These are phyloP conservation scores for Tetragonisca angustula DNA, from an alignment of 2,888 invertebrate species.

Conservation along the genomic window DNA sequence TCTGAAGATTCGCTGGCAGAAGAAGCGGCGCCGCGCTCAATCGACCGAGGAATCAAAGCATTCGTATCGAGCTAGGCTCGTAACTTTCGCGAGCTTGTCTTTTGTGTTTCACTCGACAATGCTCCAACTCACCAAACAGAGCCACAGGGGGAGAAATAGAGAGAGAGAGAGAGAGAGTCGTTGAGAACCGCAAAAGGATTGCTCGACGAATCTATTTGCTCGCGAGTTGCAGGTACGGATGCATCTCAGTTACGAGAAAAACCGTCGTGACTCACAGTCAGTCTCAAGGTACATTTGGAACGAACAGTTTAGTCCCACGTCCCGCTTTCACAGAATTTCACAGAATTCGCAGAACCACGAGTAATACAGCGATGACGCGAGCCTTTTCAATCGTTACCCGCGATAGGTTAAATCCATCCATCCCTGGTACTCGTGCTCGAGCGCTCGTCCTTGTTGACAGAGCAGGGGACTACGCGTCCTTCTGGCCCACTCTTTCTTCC, in stretches of 20 bases:
- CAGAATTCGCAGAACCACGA: too few relatives aligned
- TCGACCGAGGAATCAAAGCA: slow-evolving; percentile 61
- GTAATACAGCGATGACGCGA: not conserved
- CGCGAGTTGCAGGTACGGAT: slow-evolving; percentile 41
- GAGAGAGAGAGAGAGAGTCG: slow-evolving; percentile 37
- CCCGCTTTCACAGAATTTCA: not conserved
- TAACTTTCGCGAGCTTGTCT: slow-evolving; percentile 46
- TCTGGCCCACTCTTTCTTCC: slow-evolving; percentile 41
- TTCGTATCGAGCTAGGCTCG: slow-evolving; percentile 26
- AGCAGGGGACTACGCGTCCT: slow-evolving; percentile 50
- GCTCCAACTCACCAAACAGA: slow-evolving; percentile 44
- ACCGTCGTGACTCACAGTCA: too few relatives aligned
- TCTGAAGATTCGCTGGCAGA: slow-evolving; percentile 38
- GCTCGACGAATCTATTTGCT: slow-evolving; percentile 45
- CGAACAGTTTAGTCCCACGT: too few relatives aligned
- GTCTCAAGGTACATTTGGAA: not conserved
- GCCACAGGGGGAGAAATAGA: not conserved
- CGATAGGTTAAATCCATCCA: slow-evolving; percentile 31
- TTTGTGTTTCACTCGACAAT: slow-evolving; percentile 59
- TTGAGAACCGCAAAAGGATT: slow-evolving; percentile 48
- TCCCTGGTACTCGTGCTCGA: slow-evolving; percentile 35
- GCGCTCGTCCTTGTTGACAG: slow-evolving; percentile 49
- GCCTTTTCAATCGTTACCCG: not conserved
- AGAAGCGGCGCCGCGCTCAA: slow-evolving; percentile 58
- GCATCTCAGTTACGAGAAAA: not conserved